Evolutionary conservation across 1,140 invertebrate genomes (phyloP), one percentile per base, ranked within the genome.

Genomic region (Hypothenemus hampei): DNA sequence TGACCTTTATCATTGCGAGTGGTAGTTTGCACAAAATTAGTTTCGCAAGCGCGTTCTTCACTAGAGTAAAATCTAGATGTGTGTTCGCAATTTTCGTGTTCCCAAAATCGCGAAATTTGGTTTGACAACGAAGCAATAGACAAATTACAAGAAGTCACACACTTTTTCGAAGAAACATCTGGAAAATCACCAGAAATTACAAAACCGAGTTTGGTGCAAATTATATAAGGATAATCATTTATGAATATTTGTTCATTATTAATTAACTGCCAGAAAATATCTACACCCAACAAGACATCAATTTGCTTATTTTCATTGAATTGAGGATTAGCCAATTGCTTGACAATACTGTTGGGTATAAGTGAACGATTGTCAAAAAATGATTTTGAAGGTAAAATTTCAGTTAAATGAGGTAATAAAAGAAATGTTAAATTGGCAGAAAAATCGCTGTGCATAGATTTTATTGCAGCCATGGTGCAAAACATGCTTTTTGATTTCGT

Each of bases 21-120:
- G 5, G 45, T 48, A 33, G 11, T 56, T 56, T 59, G 47, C 11
- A 15, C 18, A 41, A 59, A 64, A 54, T 61, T 47, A 4, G 52
- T 33, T 36, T 64, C 59, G 24, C 52, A 59, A 18, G 7, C n/a
- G 15, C 19, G 24, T 36, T 61, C 57, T 49, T 51, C 60, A 8
- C 7, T 16, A 6, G 39, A 41, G 15, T 8, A 37, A 37, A 7
- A 11, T 5, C 4, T 6, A 16, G 8, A 37, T n/a, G 6, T 29
- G 4, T 37, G 6, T 7, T 15, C 35, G 35, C 35, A 37, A 7
- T 8, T 15, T 13, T 37, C 35, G 4, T 8, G 15, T 13, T 37
- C 35, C 35, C 35, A 37, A 15, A 37, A 37, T 15, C 15, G 7
- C 8, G 15, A 11, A 11, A 37, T 7, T 37, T 37, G 35, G 15